Percentiles rank a stretch among this genome's conserved stretches.
Evolutionary conservation across 2,113 vertebrate species (phyloP).

Genomic region (Lanius collurio): DNA sequence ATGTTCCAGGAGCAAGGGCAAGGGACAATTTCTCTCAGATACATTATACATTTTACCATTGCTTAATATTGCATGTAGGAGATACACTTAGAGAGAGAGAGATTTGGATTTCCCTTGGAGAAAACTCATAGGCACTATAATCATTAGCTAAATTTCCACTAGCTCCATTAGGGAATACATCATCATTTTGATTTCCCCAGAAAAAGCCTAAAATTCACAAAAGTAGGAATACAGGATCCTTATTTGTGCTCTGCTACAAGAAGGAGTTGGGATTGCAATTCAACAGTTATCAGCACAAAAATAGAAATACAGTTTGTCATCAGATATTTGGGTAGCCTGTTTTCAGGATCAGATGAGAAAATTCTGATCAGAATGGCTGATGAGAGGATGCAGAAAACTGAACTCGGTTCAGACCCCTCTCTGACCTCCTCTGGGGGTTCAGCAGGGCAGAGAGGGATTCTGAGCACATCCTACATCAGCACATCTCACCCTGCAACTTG

Average conservation of each 20-base stretch:
- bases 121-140: neutral
- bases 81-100: neutral
- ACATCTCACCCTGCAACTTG: neutral
- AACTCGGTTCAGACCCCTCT: neutral
- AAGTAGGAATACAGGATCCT: neutral
- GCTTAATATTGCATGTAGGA: neutral
- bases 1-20: neutral
- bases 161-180: neutral
- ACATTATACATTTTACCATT: neutral
- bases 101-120: neutral
- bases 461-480: neutral
- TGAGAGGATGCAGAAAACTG: neutral
- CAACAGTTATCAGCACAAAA: neutral
- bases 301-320: neutral
- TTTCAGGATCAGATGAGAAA: neutral
- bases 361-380: neutral
- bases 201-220: neutral
- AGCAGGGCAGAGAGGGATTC: neutral
- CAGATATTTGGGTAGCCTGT: neutral
- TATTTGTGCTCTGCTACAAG: neutral
- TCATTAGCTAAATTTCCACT: conserved; percentile 2
- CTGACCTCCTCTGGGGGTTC: neutral
- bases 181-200: neutral
- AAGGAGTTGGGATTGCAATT: neutral
- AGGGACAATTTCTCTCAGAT: conserved; percentile 10